Conservation (phyloP, 2,888 invertebrate species). For the Eutolmus rufibarbis region DNA sequence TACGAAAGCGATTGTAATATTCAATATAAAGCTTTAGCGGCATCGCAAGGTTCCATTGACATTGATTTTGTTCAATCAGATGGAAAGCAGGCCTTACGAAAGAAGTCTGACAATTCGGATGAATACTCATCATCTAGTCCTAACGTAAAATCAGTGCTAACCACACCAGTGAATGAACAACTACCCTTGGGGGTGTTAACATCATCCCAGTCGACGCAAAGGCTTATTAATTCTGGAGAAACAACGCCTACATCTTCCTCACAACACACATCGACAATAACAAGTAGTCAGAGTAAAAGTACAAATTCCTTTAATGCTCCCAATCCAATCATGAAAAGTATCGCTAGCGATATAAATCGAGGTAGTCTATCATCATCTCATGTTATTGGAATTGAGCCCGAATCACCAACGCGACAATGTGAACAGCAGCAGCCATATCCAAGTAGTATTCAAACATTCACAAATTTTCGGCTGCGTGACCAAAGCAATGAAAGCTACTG, state of each 20-base stretch:
- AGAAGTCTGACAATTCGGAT: conserved; percentile 49
- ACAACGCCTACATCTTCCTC: conserved; percentile 35
- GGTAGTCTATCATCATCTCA: not conserved
- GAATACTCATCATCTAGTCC: conserved; percentile 50
- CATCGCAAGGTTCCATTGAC: conserved; percentile 45
- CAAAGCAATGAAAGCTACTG: conserved; percentile 23
- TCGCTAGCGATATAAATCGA: not conserved
- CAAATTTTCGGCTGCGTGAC: not conserved
- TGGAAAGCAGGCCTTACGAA: conserved; percentile 39
- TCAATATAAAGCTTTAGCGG: conserved; percentile 46
- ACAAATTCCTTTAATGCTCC: conserved; percentile 45
- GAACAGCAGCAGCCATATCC: conserved; percentile 3
- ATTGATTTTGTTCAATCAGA: conserved; percentile 45
- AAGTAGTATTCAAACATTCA: conserved; percentile 14
- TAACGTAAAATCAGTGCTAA: conserved; percentile 49
- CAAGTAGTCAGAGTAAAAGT: conserved; percentile 41
- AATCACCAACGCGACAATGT: not conserved
- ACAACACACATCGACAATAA: not conserved
- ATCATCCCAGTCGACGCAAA: conserved; percentile 44
- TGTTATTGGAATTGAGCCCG: not conserved
- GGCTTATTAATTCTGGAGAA: conserved; percentile 43
- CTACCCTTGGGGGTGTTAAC: not conserved
- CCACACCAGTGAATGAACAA: conserved; percentile 50
- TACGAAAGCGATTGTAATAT: conserved; percentile 47
- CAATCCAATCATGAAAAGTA: conserved; percentile 34